These are phyloP conservation scores for Cydia fagiglandana DNA, from an alignment of 1,140 invertebrate genomes.

Conservation along the genomic window DNA sequence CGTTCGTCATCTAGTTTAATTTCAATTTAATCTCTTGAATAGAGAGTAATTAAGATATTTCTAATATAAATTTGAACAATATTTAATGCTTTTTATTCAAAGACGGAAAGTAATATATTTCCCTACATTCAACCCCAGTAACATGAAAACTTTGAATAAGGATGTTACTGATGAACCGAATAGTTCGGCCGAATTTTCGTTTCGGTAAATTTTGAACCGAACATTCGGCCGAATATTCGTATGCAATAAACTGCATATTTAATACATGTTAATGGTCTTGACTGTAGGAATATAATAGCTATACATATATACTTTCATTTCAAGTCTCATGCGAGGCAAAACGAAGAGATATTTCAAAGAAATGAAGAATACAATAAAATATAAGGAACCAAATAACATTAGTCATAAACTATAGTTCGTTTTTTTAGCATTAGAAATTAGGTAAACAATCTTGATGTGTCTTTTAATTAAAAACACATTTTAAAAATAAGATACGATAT, in stretches of 20 bases:
- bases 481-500: no score
- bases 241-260: not conserved
- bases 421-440: no score
- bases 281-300: conserved; percentile 3
- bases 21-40: conserved; percentile 13
- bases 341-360: no score
- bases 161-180: no score
- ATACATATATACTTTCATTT: not conserved
- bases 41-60: not conserved
- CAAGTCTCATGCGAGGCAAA: conserved; percentile 2
- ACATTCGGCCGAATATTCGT: no score
- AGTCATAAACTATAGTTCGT: no score
- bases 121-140: not conserved
- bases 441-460: no score
- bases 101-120: not conserved
- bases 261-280: not conserved
- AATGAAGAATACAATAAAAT: not conserved
- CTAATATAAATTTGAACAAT: not conserved
- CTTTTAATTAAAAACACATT: no score
- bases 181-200: no score
- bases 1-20: conserved; percentile 6
- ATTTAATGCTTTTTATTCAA: not conserved
- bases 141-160: not conserved
- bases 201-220: no score
- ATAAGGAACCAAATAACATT: not conserved